Evolutionary conservation across 1,140 invertebrate species (phyloP), one percentile per base, ranked within the genome.

Genomic region (Geopemphigus sp.): DNA sequence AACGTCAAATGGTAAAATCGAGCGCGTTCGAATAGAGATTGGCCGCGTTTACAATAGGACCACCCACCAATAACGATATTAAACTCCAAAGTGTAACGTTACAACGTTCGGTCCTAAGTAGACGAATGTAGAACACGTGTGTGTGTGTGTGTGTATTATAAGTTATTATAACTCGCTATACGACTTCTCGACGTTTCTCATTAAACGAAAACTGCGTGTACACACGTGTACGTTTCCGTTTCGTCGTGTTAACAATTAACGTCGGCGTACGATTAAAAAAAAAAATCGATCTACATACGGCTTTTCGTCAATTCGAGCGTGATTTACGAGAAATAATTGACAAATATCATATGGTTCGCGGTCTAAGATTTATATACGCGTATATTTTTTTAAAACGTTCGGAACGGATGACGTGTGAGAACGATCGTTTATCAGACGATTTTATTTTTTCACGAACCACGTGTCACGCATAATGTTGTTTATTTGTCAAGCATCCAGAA

Each of bases 401-500:
- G 66, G 17, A 74, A 74, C 70, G 59, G n/a, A 74, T 59, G 72
- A 74, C 74, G 57, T 63, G 39, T 63, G 54, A 39, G 32, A 61
- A 59, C 59, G 32, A 63, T 63, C 39, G 39, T 76, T 45, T 61
- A 61, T n/a, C n/a, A 47, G 57, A 61, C 24, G 57, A 50, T 61
- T 26, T 57, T 47, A 50, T 61, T 78, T 78, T 63, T 61, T 45
- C 24, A 26, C 39, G 19, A 63, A 15, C 57, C 57, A 61, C 61
- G 74, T 78, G 74, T 59, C 56, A 78, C n/a, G 15, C 39, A 78
- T 78, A 47, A 78, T 47, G 22, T 50, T 63, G 56, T 78, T 78
- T 63, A 78, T 17, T 78, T 78, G 74, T 63, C 74, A 78, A 26
- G 10, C 57, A 78, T 78, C 74, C 74, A 78, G 39, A 26, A 78